A percentile compares a stretch with the other conserved stretches of the same genome.
These are phyloP conservation scores for Mesoclemmys tuberculata DNA, from an alignment of 2,113 vertebrate genomes.

Conservation along the genomic window DNA sequence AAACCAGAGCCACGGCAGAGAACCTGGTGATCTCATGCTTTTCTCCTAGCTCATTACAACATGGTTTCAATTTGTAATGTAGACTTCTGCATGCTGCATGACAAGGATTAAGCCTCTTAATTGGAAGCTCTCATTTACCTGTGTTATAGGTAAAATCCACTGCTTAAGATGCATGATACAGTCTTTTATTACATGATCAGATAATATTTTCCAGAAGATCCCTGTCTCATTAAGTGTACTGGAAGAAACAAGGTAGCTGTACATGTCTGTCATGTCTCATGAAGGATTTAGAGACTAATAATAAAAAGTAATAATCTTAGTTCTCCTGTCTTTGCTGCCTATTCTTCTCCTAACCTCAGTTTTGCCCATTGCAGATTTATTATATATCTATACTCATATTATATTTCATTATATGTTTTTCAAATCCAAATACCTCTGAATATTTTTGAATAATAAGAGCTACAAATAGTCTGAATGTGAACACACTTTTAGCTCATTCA, in stretches of 20 bases:
- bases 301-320: neutral
- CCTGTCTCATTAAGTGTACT: neutral
- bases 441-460: neutral
- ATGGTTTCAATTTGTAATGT: neutral
- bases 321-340: neutral
- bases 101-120: neutral
- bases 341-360: neutral
- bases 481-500: neutral
- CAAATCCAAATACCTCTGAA: neutral
- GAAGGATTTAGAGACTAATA: neutral
- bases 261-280: neutral
- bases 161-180: fast-evolving
- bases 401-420: neutral
- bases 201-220: neutral
- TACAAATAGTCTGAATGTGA: neutral
- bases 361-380: neutral
- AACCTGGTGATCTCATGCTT: neutral
- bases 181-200: neutral
- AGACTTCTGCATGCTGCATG: neutral
- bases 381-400: neutral
- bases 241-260: neutral
- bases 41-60: neutral
- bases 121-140: neutral
- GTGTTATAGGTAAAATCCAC: neutral
- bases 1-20: neutral